Evolutionary conservation across 2,797 vertebrate species (phyloP), one percentile per base, ranked within the genome.

Genomic region (Myotis vivesi): DNA sequence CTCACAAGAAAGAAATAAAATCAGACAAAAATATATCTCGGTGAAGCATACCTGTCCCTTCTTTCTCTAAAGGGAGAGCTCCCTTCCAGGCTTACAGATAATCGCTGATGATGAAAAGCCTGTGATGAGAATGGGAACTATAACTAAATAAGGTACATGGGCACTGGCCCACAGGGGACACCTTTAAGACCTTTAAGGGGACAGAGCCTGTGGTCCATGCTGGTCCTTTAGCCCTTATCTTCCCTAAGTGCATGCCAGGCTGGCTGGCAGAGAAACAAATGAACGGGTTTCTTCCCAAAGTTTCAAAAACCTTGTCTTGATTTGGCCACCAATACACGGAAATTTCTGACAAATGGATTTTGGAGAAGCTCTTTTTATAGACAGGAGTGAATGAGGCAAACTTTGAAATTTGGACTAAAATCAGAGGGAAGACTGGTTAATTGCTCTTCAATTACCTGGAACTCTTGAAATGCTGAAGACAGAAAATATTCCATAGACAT

Each of bases 341-440:
- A 89, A 92, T 30, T 91, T 89, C 81, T 83, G 89, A 75, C 49
- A 91, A 80, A 36, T 76, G 20, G 53, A 88, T 80, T 81, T 87
- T 88, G 83, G 66, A 82, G 62, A 64, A 55, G 33, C 33, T 87
- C 15, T 68, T 51, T n/a, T 87, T 88, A 76, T 13, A 64, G 83
- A 84, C 38, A 69, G 53, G 44, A 49, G 49, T 46, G 28, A 73
- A 92, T 81, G 90, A 90, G 36, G 69, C 59, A 55, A 92, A 23
- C 57, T 73, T 90, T 84, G 57, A 75, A 81, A 93, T 72, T 38
- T 93, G 90, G 68, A 76, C 15, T 16, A 36, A 72, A 87, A 93
- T 93, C 59, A 85, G 68, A 94, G 55, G 16, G 68, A 76, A 93
- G 66, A 33, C 3, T 75, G 72, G 41, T 53, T 85, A 94, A 94